Evolutionary conservation across 2,113 vertebrate genomes (phyloP).

Genomic region (Diadophis punctatus): DNA sequence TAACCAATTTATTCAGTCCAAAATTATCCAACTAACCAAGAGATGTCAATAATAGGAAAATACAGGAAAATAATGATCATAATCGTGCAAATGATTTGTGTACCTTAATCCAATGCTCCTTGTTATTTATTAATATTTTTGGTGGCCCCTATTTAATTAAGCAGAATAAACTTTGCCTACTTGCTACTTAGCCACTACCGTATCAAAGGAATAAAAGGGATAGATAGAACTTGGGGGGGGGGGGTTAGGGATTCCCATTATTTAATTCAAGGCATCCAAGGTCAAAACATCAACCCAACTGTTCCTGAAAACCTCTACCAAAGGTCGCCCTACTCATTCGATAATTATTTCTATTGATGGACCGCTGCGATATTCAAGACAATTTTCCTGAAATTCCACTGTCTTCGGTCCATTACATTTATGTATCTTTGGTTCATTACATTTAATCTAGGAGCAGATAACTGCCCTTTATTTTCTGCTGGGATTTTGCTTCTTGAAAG

Average conservation of each 20-base stretch:
- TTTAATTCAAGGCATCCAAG: neutral
- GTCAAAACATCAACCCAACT: neutral
- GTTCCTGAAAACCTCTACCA: neutral
- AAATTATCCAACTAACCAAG: neutral
- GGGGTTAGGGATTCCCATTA: neutral
- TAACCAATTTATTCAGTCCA: neutral
- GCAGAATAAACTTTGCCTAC: neutral
- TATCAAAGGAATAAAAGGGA: no score
- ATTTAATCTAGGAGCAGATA: neutral
- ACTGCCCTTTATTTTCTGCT: neutral
- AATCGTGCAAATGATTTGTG: neutral
- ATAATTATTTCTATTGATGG: neutral
- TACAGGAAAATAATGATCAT: neutral
- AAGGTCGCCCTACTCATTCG: neutral
- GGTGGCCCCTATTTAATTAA: neutral
- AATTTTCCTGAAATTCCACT: neutral
- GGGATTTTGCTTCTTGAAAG: neutral
- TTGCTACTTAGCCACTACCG: neutral
- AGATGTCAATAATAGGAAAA: neutral
- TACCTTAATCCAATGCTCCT: neutral
- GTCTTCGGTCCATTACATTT: neutral
- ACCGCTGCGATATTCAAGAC: neutral
- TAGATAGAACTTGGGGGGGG: neutral
- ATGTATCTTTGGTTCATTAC: neutral
- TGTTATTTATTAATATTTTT: neutral